Percentiles rank a stretch among this genome's conserved stretches.
These are phyloP conservation scores for Zoanthus sociatus DNA, from an alignment of 92 coral and sea anemone species.

Conservation along the genomic window DNA sequence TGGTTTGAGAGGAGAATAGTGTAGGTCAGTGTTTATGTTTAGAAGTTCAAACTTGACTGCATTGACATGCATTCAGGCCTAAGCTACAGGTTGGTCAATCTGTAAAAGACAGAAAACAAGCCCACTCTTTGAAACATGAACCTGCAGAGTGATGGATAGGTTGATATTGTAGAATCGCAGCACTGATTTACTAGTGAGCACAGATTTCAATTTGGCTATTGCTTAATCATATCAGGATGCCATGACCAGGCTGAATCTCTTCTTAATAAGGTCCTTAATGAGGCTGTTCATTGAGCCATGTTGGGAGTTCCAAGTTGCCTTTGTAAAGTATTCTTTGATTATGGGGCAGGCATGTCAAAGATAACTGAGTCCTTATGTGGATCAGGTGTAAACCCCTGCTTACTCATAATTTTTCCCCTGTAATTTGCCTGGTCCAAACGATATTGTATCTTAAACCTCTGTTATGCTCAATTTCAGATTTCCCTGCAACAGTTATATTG, in stretches of 20 bases:
- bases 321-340: constrained; percentile 54
- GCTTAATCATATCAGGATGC: constrained; percentile 34
- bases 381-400: constrained; percentile 70
- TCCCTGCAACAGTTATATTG: constrained; percentile 57
- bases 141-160: constrained; percentile 62
- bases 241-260: constrained; percentile 37
- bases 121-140: constrained; percentile 53
- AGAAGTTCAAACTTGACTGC: no score
- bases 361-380: constrained; percentile 62
- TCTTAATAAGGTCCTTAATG: constrained; percentile 40
- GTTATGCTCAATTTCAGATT: constrained; percentile 64
- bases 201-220: constrained; percentile 37
- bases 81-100: constrained; percentile 28
- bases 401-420: constrained; percentile 53
- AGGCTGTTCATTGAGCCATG: constrained; percentile 37
- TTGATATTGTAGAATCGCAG: constrained; percentile 56
- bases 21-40: no score
- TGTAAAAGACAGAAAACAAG: neutral
- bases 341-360: constrained; percentile 62
- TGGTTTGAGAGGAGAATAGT: no score
- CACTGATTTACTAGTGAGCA: constrained; percentile 55
- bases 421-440: constrained; percentile 50
- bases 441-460: constrained; percentile 49
- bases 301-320: constrained; percentile 59
- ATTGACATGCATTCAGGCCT: no score